These are phyloP conservation scores for Drosophila guanche DNA, from an alignment of 1,140 invertebrate genomes.

Conservation along the genomic window DNA sequence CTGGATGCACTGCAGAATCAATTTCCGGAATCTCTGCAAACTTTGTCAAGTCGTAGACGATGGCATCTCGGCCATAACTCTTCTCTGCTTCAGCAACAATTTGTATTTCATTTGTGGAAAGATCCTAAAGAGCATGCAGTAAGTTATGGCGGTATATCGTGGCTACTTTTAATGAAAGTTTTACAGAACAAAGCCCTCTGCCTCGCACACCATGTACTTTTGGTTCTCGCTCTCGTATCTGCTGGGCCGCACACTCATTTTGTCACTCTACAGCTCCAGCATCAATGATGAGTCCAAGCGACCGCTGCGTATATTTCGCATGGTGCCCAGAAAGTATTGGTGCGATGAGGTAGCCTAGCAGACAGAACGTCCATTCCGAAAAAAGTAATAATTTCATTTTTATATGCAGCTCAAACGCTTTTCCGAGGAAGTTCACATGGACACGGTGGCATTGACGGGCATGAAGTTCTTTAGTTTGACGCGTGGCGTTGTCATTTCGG, in stretches of 20 bases:
- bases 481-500: conserved; percentile 87
- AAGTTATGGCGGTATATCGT: conserved; percentile 3
- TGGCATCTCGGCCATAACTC: conserved; percentile 85
- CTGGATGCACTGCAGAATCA: conserved; percentile 86
- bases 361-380: neutral
- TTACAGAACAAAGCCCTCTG: conserved; percentile 68
- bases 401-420: conserved; percentile 85
- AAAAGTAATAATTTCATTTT: neutral
- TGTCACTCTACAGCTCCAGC: conserved; percentile 86
- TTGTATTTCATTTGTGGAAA: conserved; percentile 90
- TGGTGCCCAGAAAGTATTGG: conserved; percentile 85
- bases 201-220: conserved; percentile 84
- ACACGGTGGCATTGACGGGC: conserved; percentile 86
- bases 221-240: conserved; percentile 87
- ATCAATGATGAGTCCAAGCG: conserved; percentile 87
- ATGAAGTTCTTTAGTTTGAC: conserved; percentile 87
- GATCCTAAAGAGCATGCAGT: conserved; percentile 89
- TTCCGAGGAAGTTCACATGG: conserved; percentile 85
- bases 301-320: conserved; percentile 85
- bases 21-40: conserved; percentile 85
- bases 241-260: conserved; percentile 85
- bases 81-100: conserved; percentile 88
- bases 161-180: neutral
- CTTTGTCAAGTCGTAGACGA: conserved; percentile 86
- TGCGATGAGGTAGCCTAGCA: conserved; percentile 84